These are phyloP conservation scores for Drosophila ambigua DNA, from an alignment of 1,140 invertebrate species.

Conservation along the genomic window DNA sequence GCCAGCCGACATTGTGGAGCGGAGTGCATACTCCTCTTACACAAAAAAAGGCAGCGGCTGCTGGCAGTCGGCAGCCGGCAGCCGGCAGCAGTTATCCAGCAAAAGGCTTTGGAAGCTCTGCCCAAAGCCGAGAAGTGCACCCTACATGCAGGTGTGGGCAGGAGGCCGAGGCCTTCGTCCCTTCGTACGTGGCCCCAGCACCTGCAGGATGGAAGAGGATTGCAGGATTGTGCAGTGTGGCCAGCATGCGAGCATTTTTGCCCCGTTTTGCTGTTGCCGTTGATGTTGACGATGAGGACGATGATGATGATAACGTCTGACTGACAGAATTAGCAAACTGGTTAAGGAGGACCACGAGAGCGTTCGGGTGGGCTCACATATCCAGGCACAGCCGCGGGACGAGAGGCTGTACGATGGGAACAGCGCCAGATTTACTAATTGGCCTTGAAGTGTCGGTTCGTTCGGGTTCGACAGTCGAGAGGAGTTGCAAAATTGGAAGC, in stretches of 20 bases:
- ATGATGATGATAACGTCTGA: conserved; percentile 67
- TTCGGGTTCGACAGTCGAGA: conserved; percentile 6
- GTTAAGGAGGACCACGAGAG: conserved; percentile 21
- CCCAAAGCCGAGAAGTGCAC: conserved; percentile 49
- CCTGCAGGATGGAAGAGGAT: conserved; percentile 14
- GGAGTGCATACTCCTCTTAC: conserved; percentile 57
- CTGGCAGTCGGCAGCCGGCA: conserved; percentile 30
- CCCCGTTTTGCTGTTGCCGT: conserved; percentile 23
- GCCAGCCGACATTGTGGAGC: conserved; percentile 73
- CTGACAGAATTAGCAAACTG: conserved; percentile 72
- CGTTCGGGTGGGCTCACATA: neutral
- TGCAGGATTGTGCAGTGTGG: conserved; percentile 9
- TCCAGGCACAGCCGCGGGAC: too few relatives aligned
- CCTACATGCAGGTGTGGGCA: conserved; percentile 19
- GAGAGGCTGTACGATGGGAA: neutral
- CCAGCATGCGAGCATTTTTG: conserved; percentile 32
- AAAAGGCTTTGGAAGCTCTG: conserved; percentile 20
- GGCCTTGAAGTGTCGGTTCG: conserved; percentile 45
- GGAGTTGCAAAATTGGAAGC: conserved; percentile 15
- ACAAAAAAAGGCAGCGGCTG: conserved; percentile 68
- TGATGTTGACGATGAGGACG: neutral
- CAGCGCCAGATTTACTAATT: conserved; percentile 58
- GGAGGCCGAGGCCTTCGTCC: neutral
- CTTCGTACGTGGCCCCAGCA: conserved; percentile 41
- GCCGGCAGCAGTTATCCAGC: conserved; percentile 31